Conservation (phyloP, 2,797 vertebrate species). For the Ciconia nigra region DNA sequence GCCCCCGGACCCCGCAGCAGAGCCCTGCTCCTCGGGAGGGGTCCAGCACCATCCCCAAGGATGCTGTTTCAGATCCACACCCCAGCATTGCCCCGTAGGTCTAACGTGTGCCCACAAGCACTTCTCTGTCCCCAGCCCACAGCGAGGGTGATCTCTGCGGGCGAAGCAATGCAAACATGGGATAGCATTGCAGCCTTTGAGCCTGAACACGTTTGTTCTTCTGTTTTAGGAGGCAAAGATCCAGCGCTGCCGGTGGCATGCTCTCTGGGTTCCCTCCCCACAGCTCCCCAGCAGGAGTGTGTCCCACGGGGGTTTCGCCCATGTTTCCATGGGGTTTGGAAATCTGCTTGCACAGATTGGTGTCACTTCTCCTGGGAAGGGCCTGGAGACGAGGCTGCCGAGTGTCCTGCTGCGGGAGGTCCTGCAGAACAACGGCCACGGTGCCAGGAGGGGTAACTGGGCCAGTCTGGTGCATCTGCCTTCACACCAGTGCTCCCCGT, state of each 20-base stretch:
- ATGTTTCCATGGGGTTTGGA: accelerated
- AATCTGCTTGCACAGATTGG: neutral
- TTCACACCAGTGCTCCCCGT: neutral
- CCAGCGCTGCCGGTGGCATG: neutral
- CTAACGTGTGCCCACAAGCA: accelerated
- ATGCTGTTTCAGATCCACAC: neutral
- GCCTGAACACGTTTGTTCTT: neutral
- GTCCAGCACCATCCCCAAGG: neutral
- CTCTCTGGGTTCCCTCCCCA: neutral
- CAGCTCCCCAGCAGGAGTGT: accelerated
- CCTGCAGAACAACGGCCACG: accelerated
- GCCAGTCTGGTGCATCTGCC: neutral
- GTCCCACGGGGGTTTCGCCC: neutral
- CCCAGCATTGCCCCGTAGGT: neutral
- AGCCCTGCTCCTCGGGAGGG: neutral
- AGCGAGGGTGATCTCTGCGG: neutral
- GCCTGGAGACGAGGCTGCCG: neutral
- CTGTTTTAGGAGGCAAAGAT: neutral
- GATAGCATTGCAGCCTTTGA: neutral
- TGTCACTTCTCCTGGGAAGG: neutral
- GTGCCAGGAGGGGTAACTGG: neutral
- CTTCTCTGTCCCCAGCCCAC: neutral
- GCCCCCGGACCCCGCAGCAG: neutral
- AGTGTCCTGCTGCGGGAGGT: neutral
- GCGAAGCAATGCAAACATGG: accelerated